Conservation (phyloP, 2,888 invertebrate species). For the Tineola bisselliella region DNA sequence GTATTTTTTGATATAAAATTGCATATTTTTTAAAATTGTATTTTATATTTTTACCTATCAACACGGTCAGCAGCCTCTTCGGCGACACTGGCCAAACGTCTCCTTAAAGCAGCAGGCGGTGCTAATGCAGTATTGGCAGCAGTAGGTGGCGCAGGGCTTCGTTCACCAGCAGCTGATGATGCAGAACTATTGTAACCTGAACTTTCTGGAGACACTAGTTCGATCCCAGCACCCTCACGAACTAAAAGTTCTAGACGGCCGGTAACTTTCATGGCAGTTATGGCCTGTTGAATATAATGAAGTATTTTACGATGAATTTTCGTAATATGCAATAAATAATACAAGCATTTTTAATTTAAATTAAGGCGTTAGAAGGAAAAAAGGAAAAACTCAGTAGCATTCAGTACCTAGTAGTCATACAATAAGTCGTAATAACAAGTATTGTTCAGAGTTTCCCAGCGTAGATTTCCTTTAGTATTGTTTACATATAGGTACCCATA, state of each 20-base stretch:
- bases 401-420: too few relatives aligned
- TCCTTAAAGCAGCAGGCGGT: conserved; percentile 71
- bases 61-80: conserved; percentile 74
- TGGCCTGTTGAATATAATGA: conserved; percentile 71
- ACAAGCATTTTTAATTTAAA: too few relatives aligned
- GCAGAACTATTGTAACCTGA: conserved; percentile 87
- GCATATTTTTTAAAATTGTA: too few relatives aligned
- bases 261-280: conserved; percentile 81
- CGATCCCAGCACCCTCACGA: conserved; percentile 80
- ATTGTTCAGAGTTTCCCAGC: background rate
- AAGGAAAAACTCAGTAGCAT: too few relatives aligned
- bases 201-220: conserved; percentile 83
- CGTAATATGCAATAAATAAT: too few relatives aligned
- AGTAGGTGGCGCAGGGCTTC: conserved; percentile 68
- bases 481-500: background rate
- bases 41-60: conserved; percentile 45
- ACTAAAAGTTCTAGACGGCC: conserved; percentile 80
- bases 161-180: conserved; percentile 80
- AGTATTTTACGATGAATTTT: too few relatives aligned
- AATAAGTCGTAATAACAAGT: background rate
- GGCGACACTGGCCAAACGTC: conserved; percentile 77
- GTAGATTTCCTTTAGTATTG: background rate
- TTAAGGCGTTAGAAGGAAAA: background rate
- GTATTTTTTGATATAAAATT: too few relatives aligned
- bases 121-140: conserved; percentile 18